phyloP scores from a whole-genome alignment of 2,113 vertebrate genomes.

The Ictalurus punctatus region DNA sequence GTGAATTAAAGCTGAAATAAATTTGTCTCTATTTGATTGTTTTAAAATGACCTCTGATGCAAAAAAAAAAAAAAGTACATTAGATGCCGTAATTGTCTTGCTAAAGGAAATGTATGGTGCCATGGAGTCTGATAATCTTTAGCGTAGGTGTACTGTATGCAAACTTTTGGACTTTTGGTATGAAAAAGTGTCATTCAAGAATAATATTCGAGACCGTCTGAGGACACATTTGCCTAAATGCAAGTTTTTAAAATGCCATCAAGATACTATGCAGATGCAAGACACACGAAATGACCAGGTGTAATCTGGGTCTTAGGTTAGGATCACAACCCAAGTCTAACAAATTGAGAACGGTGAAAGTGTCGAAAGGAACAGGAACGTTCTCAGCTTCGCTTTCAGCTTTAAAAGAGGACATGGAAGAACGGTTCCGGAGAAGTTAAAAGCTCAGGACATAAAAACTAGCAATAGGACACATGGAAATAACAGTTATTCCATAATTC shows the following conservation, averaged over 20 bases:
- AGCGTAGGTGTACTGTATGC: neutral
- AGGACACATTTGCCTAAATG: neutral
- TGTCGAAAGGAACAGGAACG: neutral
- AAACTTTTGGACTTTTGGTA: neutral
- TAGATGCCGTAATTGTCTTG: too few species aligned
- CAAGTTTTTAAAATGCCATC: neutral
- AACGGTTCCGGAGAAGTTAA: neutral
- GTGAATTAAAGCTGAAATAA: too few species aligned
- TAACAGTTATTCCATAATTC: slow-evolving; percentile 24
- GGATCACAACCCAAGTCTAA: too few species aligned
- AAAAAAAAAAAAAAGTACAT: too few species aligned
- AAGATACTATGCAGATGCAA: neutral
- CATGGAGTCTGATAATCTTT: neutral
- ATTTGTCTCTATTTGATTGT: too few species aligned
- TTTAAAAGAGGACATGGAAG: slow-evolving; percentile 28
- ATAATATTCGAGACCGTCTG: neutral
- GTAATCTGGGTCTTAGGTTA: neutral
- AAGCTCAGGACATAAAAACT: neutral
- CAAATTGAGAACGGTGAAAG: neutral
- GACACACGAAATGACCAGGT: neutral
- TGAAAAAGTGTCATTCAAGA: neutral
- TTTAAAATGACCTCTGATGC: neutral
- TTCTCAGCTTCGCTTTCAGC: neutral
- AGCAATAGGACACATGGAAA: slow-evolving; percentile 25
- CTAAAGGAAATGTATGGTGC: neutral